Percentiles rank a stretch among this genome's conserved stretches.
Conservation (phyloP, 2,113 vertebrate genomes). For the Psilopsiagon aymara region DNA sequence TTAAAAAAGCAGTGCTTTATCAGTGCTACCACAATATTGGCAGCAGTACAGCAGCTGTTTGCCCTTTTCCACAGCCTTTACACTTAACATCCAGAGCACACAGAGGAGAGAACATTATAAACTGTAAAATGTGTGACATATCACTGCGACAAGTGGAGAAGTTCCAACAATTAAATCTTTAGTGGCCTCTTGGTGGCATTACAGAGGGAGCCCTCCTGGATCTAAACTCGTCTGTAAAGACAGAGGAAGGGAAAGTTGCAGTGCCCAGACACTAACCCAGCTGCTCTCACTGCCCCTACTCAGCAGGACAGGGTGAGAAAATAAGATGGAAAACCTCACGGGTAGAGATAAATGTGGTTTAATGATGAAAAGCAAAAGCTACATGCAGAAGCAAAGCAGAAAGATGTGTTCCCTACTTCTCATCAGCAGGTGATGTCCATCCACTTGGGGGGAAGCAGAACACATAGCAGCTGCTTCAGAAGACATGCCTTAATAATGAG, state of each 20-base stretch:
- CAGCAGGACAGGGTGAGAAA: not conserved
- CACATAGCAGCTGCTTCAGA: not conserved
- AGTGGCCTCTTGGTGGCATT: not conserved
- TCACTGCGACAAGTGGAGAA: not conserved
- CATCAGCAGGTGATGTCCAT: not conserved
- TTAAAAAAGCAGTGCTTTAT: not conserved
- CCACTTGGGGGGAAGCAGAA: not conserved
- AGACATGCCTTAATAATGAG: rapidly evolving
- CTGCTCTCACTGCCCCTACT: not conserved
- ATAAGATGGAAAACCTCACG: not conserved
- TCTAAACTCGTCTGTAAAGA: not conserved
- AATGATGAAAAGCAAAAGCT: not conserved
- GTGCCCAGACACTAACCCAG: not conserved
- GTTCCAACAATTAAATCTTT: not conserved
- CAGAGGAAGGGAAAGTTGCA: not conserved
- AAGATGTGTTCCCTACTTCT: not conserved
- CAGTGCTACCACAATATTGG: not conserved
- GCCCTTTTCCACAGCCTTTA: not conserved
- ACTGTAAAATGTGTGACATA: not conserved
- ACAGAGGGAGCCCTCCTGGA: not conserved
- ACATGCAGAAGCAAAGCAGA: not conserved
- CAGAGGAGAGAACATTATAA: not conserved
- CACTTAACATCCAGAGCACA: not conserved
- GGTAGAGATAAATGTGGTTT: not conserved
- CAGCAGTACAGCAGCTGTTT: not conserved